Base-by-base conservation (phyloP, 2,888 invertebrate genomes). In the Eupeodes latifasciatus region DNA sequence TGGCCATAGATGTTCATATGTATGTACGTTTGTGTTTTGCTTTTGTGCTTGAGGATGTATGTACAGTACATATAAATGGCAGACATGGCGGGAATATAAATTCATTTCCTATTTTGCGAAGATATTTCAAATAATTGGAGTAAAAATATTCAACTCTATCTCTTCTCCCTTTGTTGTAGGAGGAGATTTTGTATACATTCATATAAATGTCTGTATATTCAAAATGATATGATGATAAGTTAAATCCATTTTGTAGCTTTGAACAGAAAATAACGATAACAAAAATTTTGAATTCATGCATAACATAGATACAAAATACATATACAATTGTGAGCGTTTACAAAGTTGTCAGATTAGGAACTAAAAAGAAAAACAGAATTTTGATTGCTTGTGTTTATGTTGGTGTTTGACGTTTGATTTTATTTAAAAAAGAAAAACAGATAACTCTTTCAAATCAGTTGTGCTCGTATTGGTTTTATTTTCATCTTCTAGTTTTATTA, bases 51-150 rank as follows among this genome's bases (percentile, higher is more conserved):
- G 40, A 49, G 55, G 36, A 72, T 27, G 27, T 27, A 27, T 27
- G 27, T 27, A 27, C 2, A 2, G 27, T 27, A 27, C 27, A 27
- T 66, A 55, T 55, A 36, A 74, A 66, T 71, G 40, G 55, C 40
- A 55, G 40, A 71, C 75, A 72, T 75, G 67, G 59, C 12, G 44
- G n/a, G 67, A 61, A 75, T 81, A 80, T 66, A 19, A 72, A 80
- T 80, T 14, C 64, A 19, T 27, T 66, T 71, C 40, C 71, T 55
- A 19, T 71, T 44, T 16, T 40, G 19, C 14, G 16, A 57, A 57
- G 47, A 47, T 57, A 61, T 49, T 61, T 67, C 12, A 66, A 72
- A 66, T 81, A 55, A 72, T 80, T 49, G 34, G 34, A 67, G 12
- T 36, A n/a, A 16, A 69, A 78, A 49, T 78, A 67, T 77, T 66